Base-by-base conservation (phyloP, 1,140 invertebrate genomes). In the Pseudomyrmex gracilis region DNA sequence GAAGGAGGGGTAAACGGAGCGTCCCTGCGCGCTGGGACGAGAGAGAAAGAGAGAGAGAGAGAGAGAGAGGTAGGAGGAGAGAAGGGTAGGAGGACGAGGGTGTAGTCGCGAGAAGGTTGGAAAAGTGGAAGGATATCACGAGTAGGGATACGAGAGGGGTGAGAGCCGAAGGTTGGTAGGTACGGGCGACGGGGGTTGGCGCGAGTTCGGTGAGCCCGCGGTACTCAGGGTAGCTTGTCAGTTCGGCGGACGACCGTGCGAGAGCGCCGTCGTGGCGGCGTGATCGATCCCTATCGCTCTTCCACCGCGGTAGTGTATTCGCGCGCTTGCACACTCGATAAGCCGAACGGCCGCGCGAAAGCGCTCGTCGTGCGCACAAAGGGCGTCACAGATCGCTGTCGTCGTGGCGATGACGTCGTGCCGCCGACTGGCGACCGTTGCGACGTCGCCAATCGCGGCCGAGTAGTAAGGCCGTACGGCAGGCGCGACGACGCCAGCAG, bases 211-310 rank as follows among this genome's bases (percentile, higher is more conserved):
- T 78, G 76, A 57, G 76, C 76, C 76, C 76, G 34, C 64, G 67
- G 76, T 68, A 17, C 76, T 78, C 76, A 78, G 76, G 76, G 76
- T 78, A 64, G 74, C 74, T 78, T 64, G 64, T 78, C 76, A 78
- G 76, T 78, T 78, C 76, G 64, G 76, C 64, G 76, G 76, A 78
- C 76, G 64, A 78, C 64, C 76, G 76, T 78, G 76, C 76, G 76
- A 78, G 63, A 78, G 76, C 76, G 76, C 76, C 76, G 76, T 78
- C 76, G 76, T 68, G 76, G 60, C 64, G 76, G 51, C 76, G 64
- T 78, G 76, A 78, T 78, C 76, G 76, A 78, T 78, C 76, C 51
- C 76, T 78, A 68, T 78, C 76, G 76, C 64, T 78, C 57, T 15
- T 49, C 71, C 57, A 20, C 73, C 47, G 64, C 76, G 76, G 76